Base-by-base conservation (phyloP, 30 jellyfish, hydroid and myxozoan species). In the Chrysaora quinquecirrha region DNA sequence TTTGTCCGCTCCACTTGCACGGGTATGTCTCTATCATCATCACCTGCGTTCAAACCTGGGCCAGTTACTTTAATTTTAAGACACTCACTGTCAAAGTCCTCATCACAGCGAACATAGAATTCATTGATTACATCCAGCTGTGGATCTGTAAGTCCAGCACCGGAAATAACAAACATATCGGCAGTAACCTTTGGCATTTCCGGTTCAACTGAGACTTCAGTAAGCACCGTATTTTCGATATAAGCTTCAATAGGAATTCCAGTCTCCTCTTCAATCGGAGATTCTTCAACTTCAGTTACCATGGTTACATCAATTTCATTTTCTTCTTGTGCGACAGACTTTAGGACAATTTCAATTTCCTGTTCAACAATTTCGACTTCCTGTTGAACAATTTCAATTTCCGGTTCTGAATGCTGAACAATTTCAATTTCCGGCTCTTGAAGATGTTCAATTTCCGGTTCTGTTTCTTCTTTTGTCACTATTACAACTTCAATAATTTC, bases 111-210 rank as follows among this genome's bases (percentile, higher is more conserved):
- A 31, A 94, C 86, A 72, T 94, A 94, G 64, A 94, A 87, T 60
- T 94, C 99, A 49, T 94, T 94, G 2, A 32, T 74, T 63, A 48
- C 34, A 19, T 89, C 95, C 34, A 94, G 80, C 33, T 64, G 84
- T 28, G 97, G 97, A 38, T 94, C 99, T 0, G 94, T 88, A 6
- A 94, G 88, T 19, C 99, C 99, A 49, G 97, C 50, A 12, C 99
- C 99, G 12, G 99, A 87, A 2, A 88, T 86, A 3, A 60, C n/a
- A 38, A 94, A 83, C 76, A 48, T 71, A 35, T 85, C 89, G 1
- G 95, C 95, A 28, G 92, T 82, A n/a, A 82, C 92, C 24, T 50
- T 64, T 16, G 75, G 75, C 7, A 6, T 9, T 27, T 73, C 65
- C 63, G 89, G 84, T 19, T 75, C 92, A 0, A 76, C 82, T 23